Base-by-base conservation (phyloP, 2,797 vertebrate species). In the Typhlichthys eigenmanni region DNA sequence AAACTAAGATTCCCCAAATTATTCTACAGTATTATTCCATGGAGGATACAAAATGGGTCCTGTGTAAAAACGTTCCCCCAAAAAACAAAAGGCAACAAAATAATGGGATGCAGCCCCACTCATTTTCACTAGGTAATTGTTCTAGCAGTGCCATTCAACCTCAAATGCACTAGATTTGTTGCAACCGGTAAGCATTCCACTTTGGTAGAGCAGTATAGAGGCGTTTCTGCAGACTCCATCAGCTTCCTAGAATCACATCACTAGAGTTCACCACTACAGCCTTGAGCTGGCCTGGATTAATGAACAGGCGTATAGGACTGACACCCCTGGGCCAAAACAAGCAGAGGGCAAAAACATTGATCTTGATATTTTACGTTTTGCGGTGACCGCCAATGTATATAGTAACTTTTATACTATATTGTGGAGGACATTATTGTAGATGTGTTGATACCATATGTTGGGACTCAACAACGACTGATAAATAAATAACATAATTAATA, bases 1-100 rank as follows among this genome's bases (percentile, higher is more conserved):
- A 84, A 85, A 84, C 59, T 74, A 50, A 69, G 70, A 87, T 86
- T 87, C 78, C 67, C 66, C 86, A 71, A 89, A 87, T 87, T 84
- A 89, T 89, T 87, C 65, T 85, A 29, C 24, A 29, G 24, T 72
- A 68, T 43, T 43, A 43, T 43, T 43, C 38, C 16, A 64, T 24
- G 62, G 43, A 62, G 65, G 43, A 43, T 53, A 62, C 69, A 64
- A 68, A 49, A 54, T 64, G 67, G 34, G 66, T 78, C 45, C 24
- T 8, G 50, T 50, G 64, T 2, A 6, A 10, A 13, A 10, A 13
- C 0, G 7, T 29, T 29, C 24, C 38, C 9, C 9, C 2, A 1
- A 56, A 16, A 34, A 14, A 58, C 48, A 54, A 55, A 10, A 19
- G 55, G 64, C 24, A 29, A 29, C 24, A 29, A 54, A 62, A 69